Evolutionary conservation across 2,797 vertebrate genomes (phyloP), one percentile per base, ranked within the genome.

Genomic region (Chaunax sp.): DNA sequence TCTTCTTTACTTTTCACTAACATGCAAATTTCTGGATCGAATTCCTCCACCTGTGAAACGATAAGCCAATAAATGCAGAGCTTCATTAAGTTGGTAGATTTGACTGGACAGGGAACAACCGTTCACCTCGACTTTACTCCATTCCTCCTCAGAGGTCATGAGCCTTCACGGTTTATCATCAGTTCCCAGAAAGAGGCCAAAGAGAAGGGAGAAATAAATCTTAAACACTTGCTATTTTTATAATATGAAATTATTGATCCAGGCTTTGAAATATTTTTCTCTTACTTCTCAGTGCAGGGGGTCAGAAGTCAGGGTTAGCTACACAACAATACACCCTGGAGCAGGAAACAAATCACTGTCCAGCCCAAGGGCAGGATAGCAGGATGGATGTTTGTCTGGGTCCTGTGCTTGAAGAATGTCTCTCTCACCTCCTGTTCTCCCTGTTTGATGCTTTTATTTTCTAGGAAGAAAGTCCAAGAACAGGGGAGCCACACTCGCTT

Each of bases 241-340:
- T 85, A 72, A 87, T 86, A 75, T 62, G 58, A 75, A 66, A 53
- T 66, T 82, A 88, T 90, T 59, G 86, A 89, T 90, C 70, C 59
- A n/a, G 1, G 18, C 19, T 1, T 13, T 75, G 47, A 72, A 80
- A 78, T 82, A 37, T 64, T 72, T 75, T 80, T 62, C 72, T 57
- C 28, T 67, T 60, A 53, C 65, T 25, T 18, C 41, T 74, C 35
- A 6, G 54, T 28, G 44, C 47, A 44, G 46, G 45, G 65, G 83
- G 75, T 84, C 75, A 85, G 33, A 64, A 37, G 65, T 79, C 73
- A 76, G 59, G 74, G 81, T 71, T 62, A 47, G 69, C 38, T 35
- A 8, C 40, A 30, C 15, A 18, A 56, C 55, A 46, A 37, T 58
- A 10, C n/a, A n/a, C 28, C 65, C 37, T 25, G 30, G 8, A 58